Conservation (phyloP, 1,140 invertebrate species). For the Leptopilina clavipes region DNA sequence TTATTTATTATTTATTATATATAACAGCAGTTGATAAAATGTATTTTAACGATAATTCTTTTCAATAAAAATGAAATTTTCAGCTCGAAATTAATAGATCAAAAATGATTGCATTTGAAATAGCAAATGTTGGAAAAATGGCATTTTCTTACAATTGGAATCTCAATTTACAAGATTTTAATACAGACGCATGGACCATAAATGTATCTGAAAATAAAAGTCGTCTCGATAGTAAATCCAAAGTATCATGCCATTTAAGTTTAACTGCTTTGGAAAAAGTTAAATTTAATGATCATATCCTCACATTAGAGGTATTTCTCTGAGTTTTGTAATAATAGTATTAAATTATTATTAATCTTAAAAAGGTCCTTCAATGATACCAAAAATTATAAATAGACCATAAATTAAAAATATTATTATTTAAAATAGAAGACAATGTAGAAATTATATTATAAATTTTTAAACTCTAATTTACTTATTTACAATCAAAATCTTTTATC, state of each 20-base stretch:
- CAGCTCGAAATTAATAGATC: conserved; percentile 60
- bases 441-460: too few species aligned
- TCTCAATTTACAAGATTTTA: conserved; percentile 52
- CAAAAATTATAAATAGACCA: too few species aligned
- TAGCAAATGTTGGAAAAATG: conserved; percentile 66
- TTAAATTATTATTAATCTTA: too few species aligned
- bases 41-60: neutral
- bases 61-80: neutral
- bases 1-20: too few species aligned
- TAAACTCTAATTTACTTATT: too few species aligned
- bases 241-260: conserved; percentile 45
- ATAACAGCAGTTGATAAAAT: too few species aligned
- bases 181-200: conserved; percentile 48
- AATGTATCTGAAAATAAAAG: conserved; percentile 57
- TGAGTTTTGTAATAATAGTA: neutral
- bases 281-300: conserved; percentile 49
- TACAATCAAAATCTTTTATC: too few species aligned
- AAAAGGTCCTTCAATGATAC: too few species aligned
- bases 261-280: conserved; percentile 48
- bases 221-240: conserved; percentile 49
- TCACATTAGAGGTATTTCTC: conserved; percentile 60
- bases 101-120: conserved; percentile 57
- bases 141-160: conserved; percentile 68
- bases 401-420: too few species aligned
- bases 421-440: too few species aligned